phyloP scores from a whole-genome alignment of 2,797 vertebrate species.

The Hydrolagus colliei region DNA sequence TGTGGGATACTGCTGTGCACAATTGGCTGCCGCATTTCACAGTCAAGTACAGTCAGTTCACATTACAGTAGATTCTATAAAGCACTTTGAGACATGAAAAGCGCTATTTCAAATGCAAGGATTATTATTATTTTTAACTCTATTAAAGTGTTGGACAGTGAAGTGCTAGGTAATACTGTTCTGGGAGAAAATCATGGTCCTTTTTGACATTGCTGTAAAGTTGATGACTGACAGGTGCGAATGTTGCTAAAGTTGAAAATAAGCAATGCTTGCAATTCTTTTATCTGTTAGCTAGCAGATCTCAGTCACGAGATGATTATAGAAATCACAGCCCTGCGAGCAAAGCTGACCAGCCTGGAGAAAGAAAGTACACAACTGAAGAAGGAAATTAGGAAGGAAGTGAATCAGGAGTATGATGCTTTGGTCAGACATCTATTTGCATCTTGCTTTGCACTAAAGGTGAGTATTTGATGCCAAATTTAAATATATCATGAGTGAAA shows the following conservation, averaged over 20 bases:
- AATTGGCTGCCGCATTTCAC: too few relatives aligned
- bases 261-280: not conserved
- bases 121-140: too few relatives aligned
- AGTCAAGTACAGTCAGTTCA: too few relatives aligned
- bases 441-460: slow-evolving; percentile 61
- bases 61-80: too few relatives aligned
- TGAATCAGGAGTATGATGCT: slow-evolving; percentile 52
- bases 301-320: slow-evolving; percentile 55
- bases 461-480: slow-evolving; percentile 36
- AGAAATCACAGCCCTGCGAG: slow-evolving; percentile 59
- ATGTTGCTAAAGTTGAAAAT: not conserved
- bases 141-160: too few relatives aligned
- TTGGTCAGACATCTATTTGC: slow-evolving; percentile 56
- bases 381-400: slow-evolving; percentile 50
- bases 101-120: too few relatives aligned
- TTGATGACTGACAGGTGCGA: not conserved
- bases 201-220: too few relatives aligned
- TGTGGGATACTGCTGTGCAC: too few relatives aligned
- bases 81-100: too few relatives aligned
- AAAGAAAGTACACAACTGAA: slow-evolving; percentile 52
- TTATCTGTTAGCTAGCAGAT: slow-evolving; percentile 45
- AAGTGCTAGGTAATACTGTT: too few relatives aligned
- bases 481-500: not conserved
- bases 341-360: slow-evolving; percentile 48
- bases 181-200: too few relatives aligned